phyloP scores from a whole-genome alignment of 2,113 vertebrate species.

The Tachycineta bicolor region DNA sequence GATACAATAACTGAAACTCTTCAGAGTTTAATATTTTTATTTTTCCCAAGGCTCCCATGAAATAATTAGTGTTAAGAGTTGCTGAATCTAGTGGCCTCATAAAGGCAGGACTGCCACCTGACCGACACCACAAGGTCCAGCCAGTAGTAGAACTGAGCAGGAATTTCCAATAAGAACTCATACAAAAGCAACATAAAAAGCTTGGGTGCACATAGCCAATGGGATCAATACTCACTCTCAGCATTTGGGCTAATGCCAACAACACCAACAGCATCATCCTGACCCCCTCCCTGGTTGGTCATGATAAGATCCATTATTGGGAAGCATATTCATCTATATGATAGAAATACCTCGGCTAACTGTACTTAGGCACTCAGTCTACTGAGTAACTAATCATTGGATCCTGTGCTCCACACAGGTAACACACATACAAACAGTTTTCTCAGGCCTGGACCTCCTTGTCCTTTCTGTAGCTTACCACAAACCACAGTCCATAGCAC shows the following conservation, averaged over 20 bases:
- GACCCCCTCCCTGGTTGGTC: neutral
- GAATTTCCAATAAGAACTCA: neutral
- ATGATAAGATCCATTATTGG: neutral
- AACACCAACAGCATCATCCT: neutral
- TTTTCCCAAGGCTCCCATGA: neutral
- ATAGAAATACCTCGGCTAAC: neutral
- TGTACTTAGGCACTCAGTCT: neutral
- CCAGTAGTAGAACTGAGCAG: neutral
- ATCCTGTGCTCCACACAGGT: neutral
- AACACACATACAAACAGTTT: neutral
- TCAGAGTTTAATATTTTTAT: neutral
- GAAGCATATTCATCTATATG: neutral
- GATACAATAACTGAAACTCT: neutral
- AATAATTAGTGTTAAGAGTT: neutral
- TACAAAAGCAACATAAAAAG: neutral
- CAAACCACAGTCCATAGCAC: neutral
- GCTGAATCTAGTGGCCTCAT: neutral
- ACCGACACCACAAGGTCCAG: accelerated
- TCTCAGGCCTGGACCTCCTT: neutral
- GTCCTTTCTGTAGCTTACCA: accelerated
- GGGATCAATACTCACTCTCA: neutral
- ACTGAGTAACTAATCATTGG: neutral
- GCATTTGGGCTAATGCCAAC: neutral
- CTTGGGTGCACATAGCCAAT: accelerated
- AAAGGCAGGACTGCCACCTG: neutral